Base-by-base conservation (phyloP, 92 coral and sea anemone species). In the Actinostola sp. region DNA sequence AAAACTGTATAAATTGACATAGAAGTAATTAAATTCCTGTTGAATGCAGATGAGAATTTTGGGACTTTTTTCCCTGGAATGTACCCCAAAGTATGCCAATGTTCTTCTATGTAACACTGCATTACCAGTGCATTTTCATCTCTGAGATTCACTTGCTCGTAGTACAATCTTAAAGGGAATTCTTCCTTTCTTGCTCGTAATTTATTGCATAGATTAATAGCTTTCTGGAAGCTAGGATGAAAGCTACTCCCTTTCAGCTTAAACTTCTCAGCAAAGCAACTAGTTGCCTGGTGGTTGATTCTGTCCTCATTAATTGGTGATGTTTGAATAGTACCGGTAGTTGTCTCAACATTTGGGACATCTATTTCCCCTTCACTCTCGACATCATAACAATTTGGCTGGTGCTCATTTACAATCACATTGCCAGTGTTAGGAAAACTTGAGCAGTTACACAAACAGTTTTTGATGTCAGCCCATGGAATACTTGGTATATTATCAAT, bases 51-150 rank as follows among this genome's bases (percentile, higher is more conserved):
- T 42, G 54, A 61, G 24, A 61, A 25, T 43, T 84, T 84, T 13
- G 36, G 26, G 1, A 84, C 41, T 25, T 78, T 84, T 8, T 28
- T 62, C 0, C 54, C 89, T 15, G 89, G 85, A 8, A 84, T 73
- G 52, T 78, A 78, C 0, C 76, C 76, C 11, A 78, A 30, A 13
- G 88, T 61, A 9, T 76, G 64, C 61, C 67, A 77, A 5, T 28
- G 26, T 0, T 15, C 65, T 2, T 29, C 48, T 0, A 62, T 0
- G n/a, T 11, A 20, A 0, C 44, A 68, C 57, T 84, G 77, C 7
- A 72, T 70, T 0, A 84, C 58, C 8, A 84, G 13, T 2, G 89
- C 89, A 71, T 84, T 84, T 29, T 84, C 80, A 33, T 84, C 85
- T 12, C 32, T 20, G 31, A 51, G 24, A 31, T 82, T 83, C 1